Evolutionary conservation across 2,797 vertebrate genomes (phyloP), one percentile per base, ranked within the genome.

Genomic region (Tamandua tetradactyla): DNA sequence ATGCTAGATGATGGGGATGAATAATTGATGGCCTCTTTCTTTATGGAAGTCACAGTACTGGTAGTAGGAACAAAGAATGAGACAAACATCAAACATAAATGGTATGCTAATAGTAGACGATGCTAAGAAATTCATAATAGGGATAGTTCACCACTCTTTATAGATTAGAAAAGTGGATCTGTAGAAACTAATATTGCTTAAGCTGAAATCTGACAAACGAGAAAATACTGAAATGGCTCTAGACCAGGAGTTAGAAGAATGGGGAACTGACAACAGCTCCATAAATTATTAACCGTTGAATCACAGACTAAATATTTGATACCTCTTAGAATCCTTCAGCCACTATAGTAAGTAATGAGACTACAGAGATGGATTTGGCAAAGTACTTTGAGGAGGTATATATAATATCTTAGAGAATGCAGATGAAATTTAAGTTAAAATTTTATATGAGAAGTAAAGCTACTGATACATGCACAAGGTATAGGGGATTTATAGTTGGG

Each of bases 21-120:
- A 83, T 64, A 68, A 47, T 52, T 83, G 27, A 81, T 37, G 30
- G 23, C 25, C 3, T 40, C 82, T 79, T 89, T 86, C 47, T 32
- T 57, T 81, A 37, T 85, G 57, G n/a, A 94, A 91, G 91, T 85
- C 35, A 75, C 15, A 72, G 25, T 78, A 94, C 20, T 80, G 18
- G 27, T 66, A 22, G 23, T 10, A 80, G 44, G 55, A 59, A 85
- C 23, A 82, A 72, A 83, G 59, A 76, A 76, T 71, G 30, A 87
- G 32, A 66, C 2, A 35, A 52, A 71, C 5, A 72, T 57, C 71
- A 61, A 75, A 88, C 27, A n/a, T 79, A 79, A 74, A 74, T 80
- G 61, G 49, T 55, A n/a, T 55, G 42, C 66, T 27, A 61, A 92
- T 55, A 59, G 30, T 32, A 83, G 25, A 91, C 7, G 14, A 57